These are phyloP conservation scores for Sciaenops ocellatus DNA, from an alignment of 2,797 vertebrate species.

Conservation along the genomic window DNA sequence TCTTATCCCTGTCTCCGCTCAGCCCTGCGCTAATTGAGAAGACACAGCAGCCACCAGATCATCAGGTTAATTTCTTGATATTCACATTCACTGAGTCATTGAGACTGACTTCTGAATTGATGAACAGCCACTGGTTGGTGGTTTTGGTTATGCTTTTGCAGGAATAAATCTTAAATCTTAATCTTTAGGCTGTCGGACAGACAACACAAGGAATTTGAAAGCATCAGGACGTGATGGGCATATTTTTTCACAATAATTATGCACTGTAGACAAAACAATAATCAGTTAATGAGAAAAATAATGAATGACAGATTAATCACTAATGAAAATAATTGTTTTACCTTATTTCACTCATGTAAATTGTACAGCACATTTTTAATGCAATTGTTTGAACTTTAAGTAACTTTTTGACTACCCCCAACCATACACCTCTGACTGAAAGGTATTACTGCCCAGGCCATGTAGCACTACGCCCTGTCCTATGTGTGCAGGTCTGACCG, in stretches of 20 bases:
- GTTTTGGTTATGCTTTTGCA: not conserved
- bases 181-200: not conserved
- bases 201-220: not conserved
- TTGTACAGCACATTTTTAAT: not conserved
- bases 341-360: too few species aligned
- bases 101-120: not conserved
- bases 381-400: not conserved
- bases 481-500: too few species aligned
- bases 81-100: constrained; percentile 26
- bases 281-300: not conserved
- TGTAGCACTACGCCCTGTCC: too few species aligned
- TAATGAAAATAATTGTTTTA: too few species aligned
- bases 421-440: not conserved
- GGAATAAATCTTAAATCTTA: not conserved
- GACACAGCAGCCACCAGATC: not conserved
- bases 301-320: not conserved
- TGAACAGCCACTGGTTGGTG: not conserved
- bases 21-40: constrained; percentile 12
- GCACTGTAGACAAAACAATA: not conserved
- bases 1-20: constrained; percentile 26
- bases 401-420: not conserved
- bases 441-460: not conserved
- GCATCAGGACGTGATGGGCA: too few species aligned
- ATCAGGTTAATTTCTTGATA: constrained; percentile 14
- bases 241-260: too few species aligned